Base-by-base conservation (phyloP, 2,888 invertebrate species). In the Leucophenga montana region DNA sequence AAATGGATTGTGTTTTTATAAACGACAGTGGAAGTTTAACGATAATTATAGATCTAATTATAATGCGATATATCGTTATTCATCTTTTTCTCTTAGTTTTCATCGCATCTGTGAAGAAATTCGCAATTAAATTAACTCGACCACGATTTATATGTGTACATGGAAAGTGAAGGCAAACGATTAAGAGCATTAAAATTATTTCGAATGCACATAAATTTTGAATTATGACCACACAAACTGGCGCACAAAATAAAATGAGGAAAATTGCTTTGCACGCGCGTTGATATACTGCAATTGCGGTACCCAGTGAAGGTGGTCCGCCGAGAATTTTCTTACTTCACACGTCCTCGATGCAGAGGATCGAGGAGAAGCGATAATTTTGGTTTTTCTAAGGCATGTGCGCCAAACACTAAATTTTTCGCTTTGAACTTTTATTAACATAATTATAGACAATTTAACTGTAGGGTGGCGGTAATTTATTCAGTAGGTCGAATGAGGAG, bases 181-280 rank as follows among this genome's bases (percentile, higher is more conserved):
- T 80, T 80, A 84, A 82, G 71, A 73, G 57, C 80, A 80, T 84
- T 80, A 83, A 84, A 80, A 81, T 82, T 79, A 84, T 83, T 80
- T 80, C 72, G 73, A 84, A 84, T 79, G 73, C 9, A 82, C 80
- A 80, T 84, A 83, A 77, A 80, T 80, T 80, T 75, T 83, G 80
- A 80, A 75, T 83, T 84, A 80, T 77, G 78, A 67, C 84, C 82
- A 73, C 80, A 81, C 78, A 79, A 77, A 72, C 69, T 75, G 75
- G 66, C 16, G 44, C 39, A 39, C 39, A 39, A 39, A 3, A 50
- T 50, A 39, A 39, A 39, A 39, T 1, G 3, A 39, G 8, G 39
- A 39, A 39, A 39, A 39, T 39, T 39, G 39, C 39, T 11, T 39
- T 84, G 33, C 13, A 50, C 27, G 27, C 27, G 22, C 16, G 31